Conservation (phyloP, 2,113 vertebrate species). For the Melanocharis versteri region DNA sequence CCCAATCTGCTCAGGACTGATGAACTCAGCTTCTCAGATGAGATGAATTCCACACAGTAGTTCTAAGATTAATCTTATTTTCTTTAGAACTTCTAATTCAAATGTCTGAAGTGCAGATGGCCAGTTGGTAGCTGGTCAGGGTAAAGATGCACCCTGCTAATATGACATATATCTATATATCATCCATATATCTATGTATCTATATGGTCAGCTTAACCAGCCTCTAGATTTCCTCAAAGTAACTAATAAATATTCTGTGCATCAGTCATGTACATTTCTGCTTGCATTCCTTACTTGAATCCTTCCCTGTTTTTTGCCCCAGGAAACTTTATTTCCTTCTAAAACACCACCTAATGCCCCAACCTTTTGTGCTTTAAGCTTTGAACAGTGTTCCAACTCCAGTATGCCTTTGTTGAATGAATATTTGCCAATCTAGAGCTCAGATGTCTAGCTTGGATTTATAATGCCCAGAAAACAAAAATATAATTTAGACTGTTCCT, state of each 20-base stretch:
- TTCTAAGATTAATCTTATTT: neutral
- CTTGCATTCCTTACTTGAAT: neutral
- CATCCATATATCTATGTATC: neutral
- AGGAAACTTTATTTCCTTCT: neutral
- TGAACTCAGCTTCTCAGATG: neutral
- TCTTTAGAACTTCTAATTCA: neutral
- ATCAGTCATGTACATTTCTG: neutral
- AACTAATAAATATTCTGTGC: neutral
- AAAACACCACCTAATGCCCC: neutral
- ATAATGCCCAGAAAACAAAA: neutral
- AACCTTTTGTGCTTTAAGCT: neutral
- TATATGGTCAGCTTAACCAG: neutral
- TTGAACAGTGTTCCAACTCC: neutral
- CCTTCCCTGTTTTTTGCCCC: neutral
- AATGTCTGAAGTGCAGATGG: neutral
- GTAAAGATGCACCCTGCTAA: neutral
- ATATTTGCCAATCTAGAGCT: neutral
- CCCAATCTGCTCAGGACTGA: neutral
- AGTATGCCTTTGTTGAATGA: neutral
- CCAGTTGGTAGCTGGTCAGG: neutral
- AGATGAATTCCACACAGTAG: neutral
- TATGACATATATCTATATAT: neutral
- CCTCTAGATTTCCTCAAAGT: neutral
- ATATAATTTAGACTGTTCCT: neutral
- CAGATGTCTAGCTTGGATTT: neutral